These are phyloP conservation scores for Acheta domesticus DNA, from an alignment of 2,888 invertebrate species.

Conservation along the genomic window DNA sequence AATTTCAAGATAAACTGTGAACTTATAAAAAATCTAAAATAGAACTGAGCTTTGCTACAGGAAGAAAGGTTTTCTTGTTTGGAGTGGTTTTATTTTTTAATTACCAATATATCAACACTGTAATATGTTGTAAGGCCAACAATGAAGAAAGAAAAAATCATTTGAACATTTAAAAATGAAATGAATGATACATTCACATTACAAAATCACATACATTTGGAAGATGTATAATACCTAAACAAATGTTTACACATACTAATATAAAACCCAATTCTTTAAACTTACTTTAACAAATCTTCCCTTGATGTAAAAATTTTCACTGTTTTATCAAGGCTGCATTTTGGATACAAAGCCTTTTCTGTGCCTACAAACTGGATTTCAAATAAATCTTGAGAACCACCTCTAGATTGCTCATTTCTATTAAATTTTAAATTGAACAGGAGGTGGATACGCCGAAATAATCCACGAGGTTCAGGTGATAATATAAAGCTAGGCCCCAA, in stretches of 20 bases:
- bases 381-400: conserved; percentile 41
- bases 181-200: too few species aligned
- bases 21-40: too few species aligned
- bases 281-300: conserved; percentile 32
- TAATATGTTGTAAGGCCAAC: too few species aligned
- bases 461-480: conserved; percentile 44
- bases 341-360: conserved; percentile 8
- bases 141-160: too few species aligned
- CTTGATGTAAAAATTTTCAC: not conserved
- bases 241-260: not conserved
- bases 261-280: conserved; percentile 11
- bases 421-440: conserved; percentile 50
- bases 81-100: too few species aligned
- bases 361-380: conserved; percentile 1
- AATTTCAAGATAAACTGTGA: too few species aligned
- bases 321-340: not conserved
- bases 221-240: not conserved
- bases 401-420: not conserved
- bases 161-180: too few species aligned
- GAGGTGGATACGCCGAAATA: conserved; percentile 48
- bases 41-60: too few species aligned
- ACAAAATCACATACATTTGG: too few species aligned
- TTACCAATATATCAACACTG: too few species aligned
- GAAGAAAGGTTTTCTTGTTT: too few species aligned
- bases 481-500: conserved; percentile 49